Conservation (phyloP, 2,113 vertebrate species). For the Chaetops frenatus region DNA sequence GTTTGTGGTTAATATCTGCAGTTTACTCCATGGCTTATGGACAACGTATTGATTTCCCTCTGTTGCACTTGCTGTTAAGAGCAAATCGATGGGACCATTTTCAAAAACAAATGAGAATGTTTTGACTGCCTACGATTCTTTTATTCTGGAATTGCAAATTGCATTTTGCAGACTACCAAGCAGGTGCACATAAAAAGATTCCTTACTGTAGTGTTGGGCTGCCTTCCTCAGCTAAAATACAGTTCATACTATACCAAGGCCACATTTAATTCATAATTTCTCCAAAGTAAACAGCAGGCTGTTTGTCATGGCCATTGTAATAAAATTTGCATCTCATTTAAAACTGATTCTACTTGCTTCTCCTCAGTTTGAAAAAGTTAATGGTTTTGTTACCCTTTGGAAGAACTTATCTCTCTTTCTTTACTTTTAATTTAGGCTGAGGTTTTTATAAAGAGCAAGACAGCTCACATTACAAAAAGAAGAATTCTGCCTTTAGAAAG, state of each 20-base stretch:
- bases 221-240: not conserved
- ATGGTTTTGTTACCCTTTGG: not conserved
- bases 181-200: not conserved
- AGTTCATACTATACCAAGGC: not conserved
- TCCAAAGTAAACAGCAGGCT: not conserved
- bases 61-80: not conserved
- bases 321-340: not conserved
- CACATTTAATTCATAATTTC: not conserved
- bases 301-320: not conserved
- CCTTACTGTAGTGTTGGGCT: not conserved
- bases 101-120: not conserved
- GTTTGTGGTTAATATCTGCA: not conserved
- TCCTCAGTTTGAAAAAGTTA: not conserved
- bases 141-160: not conserved
- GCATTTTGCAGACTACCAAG: not conserved
- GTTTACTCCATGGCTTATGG: not conserved
- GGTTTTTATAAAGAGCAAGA: not conserved
- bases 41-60: not conserved
- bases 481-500: not conserved
- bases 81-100: conserved; percentile 27
- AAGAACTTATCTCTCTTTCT: not conserved
- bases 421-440: not conserved
- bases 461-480: not conserved
- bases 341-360: not conserved
- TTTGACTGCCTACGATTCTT: not conserved